Evolutionary conservation across 2,797 vertebrate species (phyloP).

Genomic region (Denticeps clupeoides): DNA sequence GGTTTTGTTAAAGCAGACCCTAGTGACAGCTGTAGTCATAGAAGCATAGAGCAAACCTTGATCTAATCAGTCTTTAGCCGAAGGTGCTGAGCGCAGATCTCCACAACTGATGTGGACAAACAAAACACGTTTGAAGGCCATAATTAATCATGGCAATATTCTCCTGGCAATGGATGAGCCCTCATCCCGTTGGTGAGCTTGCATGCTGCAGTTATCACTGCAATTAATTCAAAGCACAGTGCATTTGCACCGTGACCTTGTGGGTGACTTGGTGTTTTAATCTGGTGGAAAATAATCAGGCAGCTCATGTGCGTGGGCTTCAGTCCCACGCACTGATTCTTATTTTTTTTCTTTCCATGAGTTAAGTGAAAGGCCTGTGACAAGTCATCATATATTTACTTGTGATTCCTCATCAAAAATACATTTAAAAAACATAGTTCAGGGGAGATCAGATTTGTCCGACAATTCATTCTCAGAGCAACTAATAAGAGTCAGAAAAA

Average conservation of each 20-base stretch:
- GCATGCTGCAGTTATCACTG: constrained; percentile 7
- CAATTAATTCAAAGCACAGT: constrained; percentile 18
- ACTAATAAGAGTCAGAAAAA: too few species aligned
- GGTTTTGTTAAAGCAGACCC: too few species aligned
- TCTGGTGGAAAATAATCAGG: background rate
- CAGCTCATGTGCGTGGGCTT: too few species aligned
- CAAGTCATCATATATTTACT: too few species aligned
- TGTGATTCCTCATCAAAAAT: too few species aligned
- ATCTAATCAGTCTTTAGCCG: constrained; percentile 12
- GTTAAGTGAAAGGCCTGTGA: too few species aligned
- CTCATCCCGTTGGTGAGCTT: background rate
- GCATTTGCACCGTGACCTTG: constrained; percentile 18
- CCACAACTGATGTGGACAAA: constrained; percentile 24
- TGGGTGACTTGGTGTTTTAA: constrained; percentile 4
- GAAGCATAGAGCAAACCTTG: constrained; percentile 7
- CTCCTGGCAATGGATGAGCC: constrained; percentile 9
- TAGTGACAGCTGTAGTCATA: too few species aligned
- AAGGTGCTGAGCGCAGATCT: constrained; percentile 21
- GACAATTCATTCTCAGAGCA: background rate
- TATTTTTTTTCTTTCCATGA: too few species aligned
- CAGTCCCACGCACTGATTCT: too few species aligned
- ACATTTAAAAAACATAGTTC: too few species aligned
- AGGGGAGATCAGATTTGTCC: too few species aligned
- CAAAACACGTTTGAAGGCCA: constrained; percentile 8
- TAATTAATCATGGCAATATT: constrained; percentile 31